A percentile compares a stretch with the other conserved stretches of the same genome.
These are phyloP conservation scores for Neostethus bicornis DNA, from an alignment of 2,797 vertebrate species.

Conservation along the genomic window DNA sequence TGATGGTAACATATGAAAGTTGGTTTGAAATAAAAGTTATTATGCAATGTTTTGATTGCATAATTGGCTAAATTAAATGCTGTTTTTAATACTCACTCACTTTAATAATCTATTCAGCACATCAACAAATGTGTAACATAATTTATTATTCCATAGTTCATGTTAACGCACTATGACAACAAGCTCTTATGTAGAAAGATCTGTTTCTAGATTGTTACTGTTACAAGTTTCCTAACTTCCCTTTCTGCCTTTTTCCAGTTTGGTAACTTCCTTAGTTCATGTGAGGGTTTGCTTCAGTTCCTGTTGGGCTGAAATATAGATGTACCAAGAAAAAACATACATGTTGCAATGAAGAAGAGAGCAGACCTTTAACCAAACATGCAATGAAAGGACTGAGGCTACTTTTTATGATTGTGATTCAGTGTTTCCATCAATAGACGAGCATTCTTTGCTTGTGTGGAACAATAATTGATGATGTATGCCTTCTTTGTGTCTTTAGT, in stretches of 20 bases:
- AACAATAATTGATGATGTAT: constrained; percentile 35
- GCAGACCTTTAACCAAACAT: neutral
- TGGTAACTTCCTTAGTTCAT: constrained; percentile 52
- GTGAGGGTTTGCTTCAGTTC: constrained; percentile 64
- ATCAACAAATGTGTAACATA: too few species aligned
- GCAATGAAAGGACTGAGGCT: neutral
- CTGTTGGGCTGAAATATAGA: constrained; percentile 34
- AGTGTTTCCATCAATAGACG: neutral
- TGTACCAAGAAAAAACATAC: neutral
- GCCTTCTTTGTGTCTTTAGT: neutral
- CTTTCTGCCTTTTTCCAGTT: constrained; percentile 46
- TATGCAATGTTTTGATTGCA: too few species aligned
- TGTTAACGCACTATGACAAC: too few species aligned
- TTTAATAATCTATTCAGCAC: too few species aligned
- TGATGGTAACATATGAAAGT: too few species aligned
- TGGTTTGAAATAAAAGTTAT: too few species aligned
- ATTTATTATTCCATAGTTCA: too few species aligned
- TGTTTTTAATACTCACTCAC: too few species aligned
- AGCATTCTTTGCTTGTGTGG: neutral
- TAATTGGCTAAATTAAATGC: too few species aligned
- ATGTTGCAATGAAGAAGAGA: neutral
- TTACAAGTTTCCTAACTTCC: constrained; percentile 56
- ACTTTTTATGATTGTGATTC: neutral
- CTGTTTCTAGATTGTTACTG: neutral
- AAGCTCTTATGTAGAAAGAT: too few species aligned